Evolutionary conservation across 2,113 vertebrate genomes (phyloP), one percentile per base, ranked within the genome.

Genomic region (Zapornia atra): DNA sequence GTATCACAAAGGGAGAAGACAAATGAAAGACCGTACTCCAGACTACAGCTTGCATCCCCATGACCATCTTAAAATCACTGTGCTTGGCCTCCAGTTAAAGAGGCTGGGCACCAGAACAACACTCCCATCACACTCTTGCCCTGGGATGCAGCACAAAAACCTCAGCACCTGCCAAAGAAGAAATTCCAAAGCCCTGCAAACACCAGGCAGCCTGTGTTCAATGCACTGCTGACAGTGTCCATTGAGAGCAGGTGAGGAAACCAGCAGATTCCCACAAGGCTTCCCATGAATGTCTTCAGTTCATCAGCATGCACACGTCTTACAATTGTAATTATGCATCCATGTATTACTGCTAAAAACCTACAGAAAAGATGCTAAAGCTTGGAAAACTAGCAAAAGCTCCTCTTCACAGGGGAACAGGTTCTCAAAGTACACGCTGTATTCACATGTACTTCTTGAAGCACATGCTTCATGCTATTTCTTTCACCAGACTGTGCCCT

Each of bases 291-390:
- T 7, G 9, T 56, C 53, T 75, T 42, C 50, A 61, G 65, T 78
- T 78, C 44, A 76, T 17, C 11, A 8, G 44, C 38, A 22, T 0
- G 1, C 5, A 46, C 11, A 9, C 1, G 6, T n/a, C 24, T 31
- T 57, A 82, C 7, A 31, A 2, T 21, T 33, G 33, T 33, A 88
- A 61, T 13, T 36, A 56, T 3, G 36, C 9, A 15, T 15, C 12
- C 12, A 33, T 5, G 40, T 28, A 16, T 15, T 29, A 19, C 31
- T 42, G 34, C 42, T 64, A 13, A 63, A 79, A 42, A 71, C 38
- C 66, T 42, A 60, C 42, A 86, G 36, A 73, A 61, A 13, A 17
- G 42, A 59, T 82, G 38, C 31, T 51, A 7, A 7, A 60, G 71
- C 40, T 48, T 34, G 54, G 83, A 83, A 82, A 88, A 61, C 4